Evolutionary conservation across 92 coral and sea anemone species (phyloP).

Genomic region (Montipora capitata): DNA sequence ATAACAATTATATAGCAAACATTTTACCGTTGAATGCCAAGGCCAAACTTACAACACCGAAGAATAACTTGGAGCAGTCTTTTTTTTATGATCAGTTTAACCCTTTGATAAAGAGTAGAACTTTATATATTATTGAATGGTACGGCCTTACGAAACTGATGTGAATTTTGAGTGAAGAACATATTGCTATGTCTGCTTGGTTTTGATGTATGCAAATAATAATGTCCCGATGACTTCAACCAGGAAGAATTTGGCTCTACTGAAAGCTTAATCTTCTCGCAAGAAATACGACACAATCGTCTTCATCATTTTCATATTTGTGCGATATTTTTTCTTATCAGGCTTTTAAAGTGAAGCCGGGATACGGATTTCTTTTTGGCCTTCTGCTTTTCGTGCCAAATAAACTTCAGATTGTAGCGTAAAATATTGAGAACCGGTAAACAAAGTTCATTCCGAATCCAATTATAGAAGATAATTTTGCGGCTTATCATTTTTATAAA

Average conservation of each 20-base stretch:
- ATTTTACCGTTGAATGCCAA: neutral
- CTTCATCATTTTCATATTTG: neutral
- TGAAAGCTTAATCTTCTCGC: neutral
- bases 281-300: neutral
- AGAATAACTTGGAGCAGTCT: neutral
- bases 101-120: neutral
- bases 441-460: neutral
- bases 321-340: too few species aligned
- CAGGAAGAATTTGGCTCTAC: slow-evolving; percentile 24
- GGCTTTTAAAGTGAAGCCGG: too few species aligned
- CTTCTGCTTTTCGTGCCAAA: slow-evolving; percentile 13
- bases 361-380: neutral
- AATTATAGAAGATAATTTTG: neutral
- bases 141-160: neutral
- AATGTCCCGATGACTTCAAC: slow-evolving; percentile 9
- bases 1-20: neutral
- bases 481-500: neutral
- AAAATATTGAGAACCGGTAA: neutral
- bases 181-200: neutral
- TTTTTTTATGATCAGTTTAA: neutral
- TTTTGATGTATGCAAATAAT: neutral
- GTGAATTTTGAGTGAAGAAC: neutral
- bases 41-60: neutral
- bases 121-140: neutral
- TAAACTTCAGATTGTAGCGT: neutral